Base-by-base conservation (phyloP, 92 coral and sea anemone genomes). In the Plumapathes pennacea region DNA sequence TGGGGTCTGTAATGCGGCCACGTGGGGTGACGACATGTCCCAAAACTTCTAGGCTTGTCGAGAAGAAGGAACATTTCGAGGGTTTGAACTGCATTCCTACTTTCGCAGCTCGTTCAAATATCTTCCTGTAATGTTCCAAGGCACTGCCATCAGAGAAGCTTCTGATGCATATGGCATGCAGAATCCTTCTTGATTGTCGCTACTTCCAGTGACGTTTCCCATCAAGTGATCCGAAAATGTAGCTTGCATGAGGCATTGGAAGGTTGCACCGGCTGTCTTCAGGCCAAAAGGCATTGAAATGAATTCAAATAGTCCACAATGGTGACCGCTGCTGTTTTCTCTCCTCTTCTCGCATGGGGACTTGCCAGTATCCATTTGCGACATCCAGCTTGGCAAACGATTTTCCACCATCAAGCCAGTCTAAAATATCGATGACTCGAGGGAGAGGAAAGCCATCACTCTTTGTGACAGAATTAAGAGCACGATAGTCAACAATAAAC, bases 401-500 rank as follows among this genome's bases (percentile, higher is more conserved):
- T 25, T 29, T 42, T 15, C 38, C 40, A 4, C 76, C 76, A 33
- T 37, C 57, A 1, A 56, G 57, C 50, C 50, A 50, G 48, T 69
- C 66, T 13, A 69, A 43, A 13, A 50, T 43, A 11, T 25, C 40
- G 13, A 27, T 19, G 20, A 43, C 66, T 4, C 23, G 57, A 32
- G 57, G 67, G 13, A 57, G 47, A 0, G 76, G 76, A 30, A 29
- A 69, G 10, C 49, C 57, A 57, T 69, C 76, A 15, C 44, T 48
- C 41, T 43, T 56, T 1, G 76, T 69, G 45, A 56, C 46, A 20
- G 38, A 30, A 41, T 69, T 69, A 29, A 56, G 37, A 42, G 23
- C 40, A 28, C 60, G 60, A 19, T 53, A 53, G 19, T 53, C 60
- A 29, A 53, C 60, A 13, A 28, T 24, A 30, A 53, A 30, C 21